Percentiles rank a stretch among this genome's conserved stretches.
Conservation (phyloP, 2,797 vertebrate genomes). For the Coregonus ussuriensis region DNA sequence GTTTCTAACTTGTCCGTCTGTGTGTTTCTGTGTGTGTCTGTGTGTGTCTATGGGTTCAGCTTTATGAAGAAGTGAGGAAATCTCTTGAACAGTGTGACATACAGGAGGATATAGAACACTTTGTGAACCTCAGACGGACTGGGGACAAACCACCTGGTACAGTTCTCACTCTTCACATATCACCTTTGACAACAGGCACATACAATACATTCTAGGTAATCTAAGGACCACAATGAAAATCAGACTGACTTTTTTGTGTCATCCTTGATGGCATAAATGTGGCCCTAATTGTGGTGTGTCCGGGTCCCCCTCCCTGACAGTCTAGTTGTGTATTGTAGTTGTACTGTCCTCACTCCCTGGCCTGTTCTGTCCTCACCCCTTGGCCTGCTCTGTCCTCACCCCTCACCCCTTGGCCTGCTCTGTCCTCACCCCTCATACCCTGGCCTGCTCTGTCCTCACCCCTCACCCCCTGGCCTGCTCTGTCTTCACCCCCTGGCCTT, state of each 20-base stretch:
- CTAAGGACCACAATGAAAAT: background rate
- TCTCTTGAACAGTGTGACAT: conserved; percentile 89
- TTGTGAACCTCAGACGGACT: conserved; percentile 84
- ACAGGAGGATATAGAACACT: conserved; percentile 89
- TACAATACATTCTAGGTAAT: background rate
- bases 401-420: too few species aligned
- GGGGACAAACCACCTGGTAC: conserved; percentile 87
- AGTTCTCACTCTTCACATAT: background rate
- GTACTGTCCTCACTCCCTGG: conserved; percentile 66
- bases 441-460: too few species aligned
- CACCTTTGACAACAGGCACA: background rate
- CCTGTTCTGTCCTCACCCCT: too few species aligned
- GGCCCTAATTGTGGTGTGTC: background rate
- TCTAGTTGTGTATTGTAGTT: background rate
- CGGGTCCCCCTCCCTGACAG: background rate
- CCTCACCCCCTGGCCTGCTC: too few species aligned
- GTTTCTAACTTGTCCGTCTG: conserved; percentile 18
- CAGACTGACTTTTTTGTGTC: background rate
- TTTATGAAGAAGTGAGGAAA: conserved; percentile 91
- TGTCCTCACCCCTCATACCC: too few species aligned
- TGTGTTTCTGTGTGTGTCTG: conserved; percentile 5
- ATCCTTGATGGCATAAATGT: too few species aligned
- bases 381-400: too few species aligned
- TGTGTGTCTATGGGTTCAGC: conserved; percentile 66
- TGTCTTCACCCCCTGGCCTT: too few species aligned